Evolutionary conservation across 1,140 invertebrate genomes (phyloP), one percentile per base, ranked within the genome.

Genomic region (Augochlora pura): DNA sequence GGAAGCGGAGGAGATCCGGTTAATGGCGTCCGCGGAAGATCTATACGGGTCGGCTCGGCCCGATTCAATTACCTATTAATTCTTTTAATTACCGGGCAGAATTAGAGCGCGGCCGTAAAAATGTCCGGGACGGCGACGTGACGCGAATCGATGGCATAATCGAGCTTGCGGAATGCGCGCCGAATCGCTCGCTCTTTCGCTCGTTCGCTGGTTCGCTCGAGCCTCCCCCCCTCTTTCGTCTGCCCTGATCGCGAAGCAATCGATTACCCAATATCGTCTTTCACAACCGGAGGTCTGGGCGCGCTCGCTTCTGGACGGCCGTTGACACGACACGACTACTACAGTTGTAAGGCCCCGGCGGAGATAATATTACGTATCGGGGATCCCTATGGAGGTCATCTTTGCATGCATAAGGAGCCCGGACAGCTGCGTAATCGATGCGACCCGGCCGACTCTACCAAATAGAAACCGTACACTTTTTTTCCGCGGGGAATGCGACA

Each of bases 211-310:
- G 18, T 32, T 32, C 32, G 32, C 32, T 32, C 32, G 32, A 32
- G 32, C 4, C 32, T 32, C 32, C 32, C 32, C 4, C 32, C 4
- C 32, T 32, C 32, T 4, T 4, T 32, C 32, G 32, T 32, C 32
- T n/a, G n/a, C 32, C 32, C 32, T 4, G 32, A 32, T 32, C 32
- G 32, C 32, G 32, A 38, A 57, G 65, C 69, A 75, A 86, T 79
- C 77, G 84, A 86, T 86, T 86, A 80, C 49, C 54, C 70, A 85
- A 86, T 85, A 85, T 85, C 83, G 60, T 74, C 72, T 86, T 85
- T 86, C 80, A 60, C 82, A 73, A 80, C 39, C 54, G 71, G 79
- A 49, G 60, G 16, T 79, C 76, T 64, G 18, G 68, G 23, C 69
- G 23, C 69, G 27, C 75, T 62, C 54, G 27, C 59, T n/a, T 54